Conservation (phyloP, 2,113 vertebrate genomes). For the Carassius gibelio region DNA sequence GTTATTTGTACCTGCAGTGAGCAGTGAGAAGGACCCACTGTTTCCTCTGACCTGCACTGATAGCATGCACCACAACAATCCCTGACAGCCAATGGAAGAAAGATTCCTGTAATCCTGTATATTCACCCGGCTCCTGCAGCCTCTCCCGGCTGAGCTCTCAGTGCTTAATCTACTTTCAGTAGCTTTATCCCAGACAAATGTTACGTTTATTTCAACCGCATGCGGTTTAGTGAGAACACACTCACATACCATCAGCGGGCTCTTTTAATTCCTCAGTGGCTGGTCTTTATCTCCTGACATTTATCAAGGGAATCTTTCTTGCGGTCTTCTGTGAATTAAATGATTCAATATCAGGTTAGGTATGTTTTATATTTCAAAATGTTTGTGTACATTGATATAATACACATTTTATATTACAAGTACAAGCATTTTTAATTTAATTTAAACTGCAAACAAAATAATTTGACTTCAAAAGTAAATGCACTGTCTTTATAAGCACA, state of each 20-base stretch:
- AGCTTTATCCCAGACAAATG: constrained; percentile 57
- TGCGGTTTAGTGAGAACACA: constrained; percentile 24
- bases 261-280: constrained; percentile 34
- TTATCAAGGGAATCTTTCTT: constrained; percentile 30
- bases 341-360: neutral
- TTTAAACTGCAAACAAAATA: neutral
- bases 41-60: constrained; percentile 52
- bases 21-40: constrained; percentile 62
- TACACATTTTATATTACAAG: neutral
- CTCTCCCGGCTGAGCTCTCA: too few relatives aligned
- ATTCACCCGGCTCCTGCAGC: constrained; percentile 44
- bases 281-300: constrained; percentile 46
- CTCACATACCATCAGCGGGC: constrained; percentile 37
- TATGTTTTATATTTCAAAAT: neutral
- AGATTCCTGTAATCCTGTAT: constrained; percentile 53
- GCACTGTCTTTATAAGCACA: neutral
- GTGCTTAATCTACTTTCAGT: constrained; percentile 64
- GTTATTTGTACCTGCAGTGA: constrained; percentile 7
- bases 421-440: too few relatives aligned
- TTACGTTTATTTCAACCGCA: constrained; percentile 37
- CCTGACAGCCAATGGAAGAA: constrained; percentile 56
- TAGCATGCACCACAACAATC: constrained; percentile 59
- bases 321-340: neutral
- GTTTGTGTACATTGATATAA: neutral
- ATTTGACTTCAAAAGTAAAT: neutral